Percentiles rank a stretch among this genome's conserved stretches.
These are phyloP conservation scores for Crocallis elinguaria DNA, from an alignment of 2,888 invertebrate genomes.

Conservation along the genomic window DNA sequence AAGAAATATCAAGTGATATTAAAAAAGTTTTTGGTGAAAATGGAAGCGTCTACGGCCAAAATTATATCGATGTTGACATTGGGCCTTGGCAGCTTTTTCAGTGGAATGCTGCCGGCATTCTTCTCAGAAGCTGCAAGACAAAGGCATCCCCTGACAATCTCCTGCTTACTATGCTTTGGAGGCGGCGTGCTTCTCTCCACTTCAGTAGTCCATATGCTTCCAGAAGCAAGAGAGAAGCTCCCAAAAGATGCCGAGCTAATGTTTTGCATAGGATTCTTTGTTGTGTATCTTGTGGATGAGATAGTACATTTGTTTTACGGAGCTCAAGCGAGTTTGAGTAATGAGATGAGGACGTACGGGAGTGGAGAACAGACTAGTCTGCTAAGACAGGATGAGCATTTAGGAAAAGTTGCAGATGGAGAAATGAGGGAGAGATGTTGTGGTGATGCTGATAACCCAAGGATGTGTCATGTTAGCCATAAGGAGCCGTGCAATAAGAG, in stretches of 20 bases:
- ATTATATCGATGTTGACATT: conserved; percentile 87
- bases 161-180: conserved; percentile 90
- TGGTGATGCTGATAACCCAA: conserved; percentile 65
- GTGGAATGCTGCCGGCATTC: conserved; percentile 88
- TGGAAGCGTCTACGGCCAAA: conserved; percentile 85
- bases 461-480: conserved; percentile 88
- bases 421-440: conserved; percentile 64
- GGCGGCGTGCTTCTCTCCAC: conserved; percentile 92
- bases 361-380: conserved; percentile 61
- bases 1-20: not conserved
- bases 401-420: conserved; percentile 46
- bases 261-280: conserved; percentile 88
- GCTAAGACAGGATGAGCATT: conserved; percentile 51
- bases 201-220: conserved; percentile 90
- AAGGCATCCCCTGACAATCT: conserved; percentile 86
- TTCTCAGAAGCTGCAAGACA: conserved; percentile 85
- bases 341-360: conserved; percentile 45
- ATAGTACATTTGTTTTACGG: conserved; percentile 88
- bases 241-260: conserved; percentile 86
- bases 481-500: conserved; percentile 86
- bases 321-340: conserved; percentile 39
- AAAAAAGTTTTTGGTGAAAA: conserved; percentile 54
- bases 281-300: conserved; percentile 90
- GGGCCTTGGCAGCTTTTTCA: conserved; percentile 88
- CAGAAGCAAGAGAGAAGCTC: conserved; percentile 88